Evolutionary conservation across 2,888 invertebrate genomes (phyloP).

Genomic region (Rhagophthalmus giganteus): DNA sequence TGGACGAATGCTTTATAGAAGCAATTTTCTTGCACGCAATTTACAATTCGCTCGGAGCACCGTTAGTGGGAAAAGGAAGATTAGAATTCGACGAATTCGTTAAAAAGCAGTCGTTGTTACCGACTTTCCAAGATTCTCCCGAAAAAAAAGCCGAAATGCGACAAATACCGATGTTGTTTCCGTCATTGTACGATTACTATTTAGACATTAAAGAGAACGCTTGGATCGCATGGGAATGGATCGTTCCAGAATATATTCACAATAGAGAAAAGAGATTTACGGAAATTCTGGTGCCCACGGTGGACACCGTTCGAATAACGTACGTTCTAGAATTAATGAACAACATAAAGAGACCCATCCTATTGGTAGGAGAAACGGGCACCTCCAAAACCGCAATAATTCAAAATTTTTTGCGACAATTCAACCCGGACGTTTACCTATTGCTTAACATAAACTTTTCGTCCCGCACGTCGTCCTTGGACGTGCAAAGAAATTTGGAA

Average conservation of each 20-base stretch:
- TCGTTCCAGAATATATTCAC: conserved; percentile 77
- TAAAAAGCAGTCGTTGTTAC: conserved; percentile 73
- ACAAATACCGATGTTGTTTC: conserved; percentile 72
- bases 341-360: conserved; percentile 72
- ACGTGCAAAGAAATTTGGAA: conserved; percentile 86
- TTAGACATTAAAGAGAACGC: conserved; percentile 66
- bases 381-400: conserved; percentile 92
- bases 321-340: conserved; percentile 80
- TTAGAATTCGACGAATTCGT: conserved; percentile 77
- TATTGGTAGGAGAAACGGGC: conserved; percentile 88
- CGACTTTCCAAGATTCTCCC: conserved; percentile 66
- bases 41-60: conserved; percentile 84
- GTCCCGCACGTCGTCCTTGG: conserved; percentile 86
- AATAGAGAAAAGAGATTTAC: conserved; percentile 70
- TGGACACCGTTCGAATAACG: conserved; percentile 80
- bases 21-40: conserved; percentile 74
- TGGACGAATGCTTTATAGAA: conserved; percentile 65
- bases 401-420: conserved; percentile 73
- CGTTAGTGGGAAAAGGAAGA: conserved; percentile 70
- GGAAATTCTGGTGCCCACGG: conserved; percentile 86
- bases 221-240: conserved; percentile 87
- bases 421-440: conserved; percentile 72
- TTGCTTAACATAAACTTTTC: conserved; percentile 88
- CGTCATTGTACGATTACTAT: conserved; percentile 81
- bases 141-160: conserved; percentile 70